Base-by-base conservation (phyloP, 2,113 vertebrate genomes). In the Regulus satrapa region DNA sequence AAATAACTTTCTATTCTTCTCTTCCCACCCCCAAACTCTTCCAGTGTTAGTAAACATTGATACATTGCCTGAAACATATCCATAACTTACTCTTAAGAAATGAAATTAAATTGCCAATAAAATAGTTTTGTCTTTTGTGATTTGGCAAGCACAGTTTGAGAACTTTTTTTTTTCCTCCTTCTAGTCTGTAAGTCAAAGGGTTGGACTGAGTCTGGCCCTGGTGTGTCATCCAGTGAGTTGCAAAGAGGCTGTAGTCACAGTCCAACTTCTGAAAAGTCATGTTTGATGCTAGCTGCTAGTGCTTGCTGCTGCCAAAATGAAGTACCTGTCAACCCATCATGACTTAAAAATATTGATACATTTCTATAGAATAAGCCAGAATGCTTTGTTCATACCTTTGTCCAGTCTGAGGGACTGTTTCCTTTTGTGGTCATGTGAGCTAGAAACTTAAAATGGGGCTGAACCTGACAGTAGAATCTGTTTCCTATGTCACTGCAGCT, bases 231-330 rank as follows among this genome's bases (percentile, higher is more conserved):
- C 48, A 43, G 34, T 0, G 3, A 66, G 64, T 45, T 45, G 32
- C 6, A 2, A 36, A 49, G 72, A 77, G 29, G 48, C 24, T 77
- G 25, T 12, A 18, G 12, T 38, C 25, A 15, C 67, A 23, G 28
- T 23, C 17, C 12, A 9, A 12, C 26, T 74, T 68, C 51, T 8
- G 1, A 43, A 21, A 4, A 61, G 43, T 12, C 7, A 0, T 1
- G 3, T 21, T 17, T 38, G 23, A 68, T 21, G 40, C 5, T 38
- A 29, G 38, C 36, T 1, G 1, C 38, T 40, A 32, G 34, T n/a
- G 18, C 45, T 49, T 68, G 3, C 31, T 38, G 52, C 67, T 90
- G 58, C 58, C 26, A 31, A 20, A 82, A 46, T 17, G 26, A 64
- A 68, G 14, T 25, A 24, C 6, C 2, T 43, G 15, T 15, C 63